Evolutionary conservation across 2,797 vertebrate species (phyloP), one percentile per base, ranked within the genome.

Genomic region (Holocentrus rufus): DNA sequence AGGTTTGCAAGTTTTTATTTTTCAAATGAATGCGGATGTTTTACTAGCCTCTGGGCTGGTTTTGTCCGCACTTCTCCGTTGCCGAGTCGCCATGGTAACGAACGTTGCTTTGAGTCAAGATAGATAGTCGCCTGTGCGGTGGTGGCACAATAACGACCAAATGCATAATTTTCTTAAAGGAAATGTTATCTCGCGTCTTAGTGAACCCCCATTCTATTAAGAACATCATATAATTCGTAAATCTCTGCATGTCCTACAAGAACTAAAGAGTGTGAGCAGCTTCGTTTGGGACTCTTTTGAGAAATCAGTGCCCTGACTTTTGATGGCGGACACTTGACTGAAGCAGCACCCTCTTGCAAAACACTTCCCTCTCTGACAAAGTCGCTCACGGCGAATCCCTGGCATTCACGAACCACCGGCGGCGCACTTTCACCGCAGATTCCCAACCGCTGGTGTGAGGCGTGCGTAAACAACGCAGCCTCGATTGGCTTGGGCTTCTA

Each of bases 371-470:
- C 81, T 87, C 76, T 83, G 87, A 71, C 17, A 57, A 66, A 46
- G 66, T 25, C 50, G 23, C 70, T 39, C 18, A 2, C 64, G 73
- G 76, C 69, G 64, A 82, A 75, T 89, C 85, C 76, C 79, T 76
- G 79, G 65, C 80, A 79, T 91, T 88, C 90, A 81, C 83, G 52
- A 91, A 87, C 86, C 90, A 86, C 83, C 77, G 22, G 85, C 81
- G 87, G 86, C 89, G 88, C 90, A 50, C 76, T 89, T 87, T 65
- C 84, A 85, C 85, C 76, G 76, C 82, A 82, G 77, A 63, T 89
- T 83, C 80, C 69, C 75, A 54, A 3, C 55, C 69, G 77, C 81
- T 69, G 69, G 71, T 72, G 53, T 78, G 79, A 86, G 85, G 84
- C 87, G 81, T 87, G 81, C 91, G 91, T 84, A 82, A 88, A 85